phyloP scores from a whole-genome alignment of 2,797 vertebrate genomes.

The Lepus oiostolus region DNA sequence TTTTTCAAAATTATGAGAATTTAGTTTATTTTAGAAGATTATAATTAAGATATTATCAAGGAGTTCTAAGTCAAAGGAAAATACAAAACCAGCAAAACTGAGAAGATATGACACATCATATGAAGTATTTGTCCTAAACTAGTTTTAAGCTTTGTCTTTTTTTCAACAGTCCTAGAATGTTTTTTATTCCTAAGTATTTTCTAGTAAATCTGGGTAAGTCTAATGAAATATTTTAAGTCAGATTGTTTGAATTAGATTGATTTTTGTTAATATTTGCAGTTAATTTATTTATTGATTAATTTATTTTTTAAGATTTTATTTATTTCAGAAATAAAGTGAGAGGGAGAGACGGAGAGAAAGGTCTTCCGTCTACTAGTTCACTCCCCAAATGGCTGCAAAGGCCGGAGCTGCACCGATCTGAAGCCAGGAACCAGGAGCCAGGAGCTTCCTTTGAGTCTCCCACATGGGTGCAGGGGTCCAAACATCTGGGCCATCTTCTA shows the following conservation, averaged over 20 bases:
- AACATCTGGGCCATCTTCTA: too few relatives aligned
- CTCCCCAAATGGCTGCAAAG: too few relatives aligned
- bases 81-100: conserved; percentile 34
- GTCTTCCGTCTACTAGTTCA: too few relatives aligned
- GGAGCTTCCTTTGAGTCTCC: too few relatives aligned
- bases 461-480: too few relatives aligned
- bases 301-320: too few relatives aligned
- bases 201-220: conserved; percentile 50
- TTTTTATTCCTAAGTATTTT: conserved; percentile 57
- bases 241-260: conserved; percentile 43
- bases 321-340: too few relatives aligned
- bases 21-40: conserved; percentile 49
- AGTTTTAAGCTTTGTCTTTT: conserved; percentile 31
- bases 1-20: conserved; percentile 15
- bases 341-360: too few relatives aligned
- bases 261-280: conserved; percentile 46
- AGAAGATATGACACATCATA: not conserved
- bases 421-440: too few relatives aligned
- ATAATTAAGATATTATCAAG: not conserved
- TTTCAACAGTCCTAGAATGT: not conserved
- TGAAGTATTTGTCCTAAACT: conserved; percentile 43
- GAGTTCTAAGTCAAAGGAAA: conserved; percentile 15
- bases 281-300: too few relatives aligned
- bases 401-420: too few relatives aligned
- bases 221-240: conserved; percentile 54